A percentile compares a stretch with the other conserved stretches of the same genome.
These are phyloP conservation scores for Gandaritis pyraliata DNA, from an alignment of 2,888 invertebrate species.

Conservation along the genomic window DNA sequence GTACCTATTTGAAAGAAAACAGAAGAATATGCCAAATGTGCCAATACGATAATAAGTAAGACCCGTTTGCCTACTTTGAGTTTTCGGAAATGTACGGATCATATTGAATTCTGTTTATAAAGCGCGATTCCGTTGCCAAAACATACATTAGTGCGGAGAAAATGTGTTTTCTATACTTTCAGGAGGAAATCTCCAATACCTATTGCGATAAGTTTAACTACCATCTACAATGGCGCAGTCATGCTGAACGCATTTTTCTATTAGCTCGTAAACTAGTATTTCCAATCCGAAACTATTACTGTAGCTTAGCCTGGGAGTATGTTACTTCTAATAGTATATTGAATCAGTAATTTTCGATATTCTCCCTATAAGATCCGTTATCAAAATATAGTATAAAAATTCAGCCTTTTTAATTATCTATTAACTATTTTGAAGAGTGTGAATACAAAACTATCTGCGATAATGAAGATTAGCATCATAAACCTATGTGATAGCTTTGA, in stretches of 20 bases:
- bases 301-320: not conserved
- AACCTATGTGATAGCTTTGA: too few species aligned
- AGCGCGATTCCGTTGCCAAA: slow-evolving; percentile 12
- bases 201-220: slow-evolving; percentile 28
- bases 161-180: slow-evolving; percentile 9
- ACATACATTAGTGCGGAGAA: slow-evolving; percentile 23
- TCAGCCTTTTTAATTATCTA: too few species aligned
- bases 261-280: slow-evolving; percentile 12
- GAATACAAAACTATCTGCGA: too few species aligned
- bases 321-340: too few species aligned
- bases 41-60: not conserved
- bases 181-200: slow-evolving; percentile 13
- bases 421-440: too few species aligned
- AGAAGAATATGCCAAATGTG: not conserved
- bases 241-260: slow-evolving; percentile 14
- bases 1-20: not conserved
- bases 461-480: too few species aligned
- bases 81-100: slow-evolving; percentile 1
- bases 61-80: not conserved
- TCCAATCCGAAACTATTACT: not conserved
- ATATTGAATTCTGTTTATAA: not conserved
- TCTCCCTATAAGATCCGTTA: too few species aligned
- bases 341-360: too few species aligned
- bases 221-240: not conserved
- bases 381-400: too few species aligned